Percentiles rank a stretch among this genome's conserved stretches.
These are phyloP conservation scores for Drosophila tsacasi DNA, from an alignment of 1,140 invertebrate genomes.

Conservation along the genomic window DNA sequence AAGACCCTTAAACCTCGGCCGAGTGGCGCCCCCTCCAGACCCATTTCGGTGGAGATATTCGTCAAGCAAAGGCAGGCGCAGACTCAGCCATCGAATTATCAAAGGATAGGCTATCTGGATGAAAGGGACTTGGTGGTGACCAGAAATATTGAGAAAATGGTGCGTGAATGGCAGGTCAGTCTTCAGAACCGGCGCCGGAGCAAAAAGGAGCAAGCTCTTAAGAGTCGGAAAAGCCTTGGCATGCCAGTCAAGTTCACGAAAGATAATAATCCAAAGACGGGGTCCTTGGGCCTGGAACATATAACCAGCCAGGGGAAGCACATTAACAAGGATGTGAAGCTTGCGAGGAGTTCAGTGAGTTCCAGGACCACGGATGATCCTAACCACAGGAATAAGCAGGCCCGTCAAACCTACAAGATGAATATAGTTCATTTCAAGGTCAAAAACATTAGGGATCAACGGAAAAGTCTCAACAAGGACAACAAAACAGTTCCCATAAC, in stretches of 20 bases:
- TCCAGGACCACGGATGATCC: background rate
- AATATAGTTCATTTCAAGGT: background rate
- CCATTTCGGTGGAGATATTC: constrained; percentile 4
- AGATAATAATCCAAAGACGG: background rate
- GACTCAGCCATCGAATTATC: background rate
- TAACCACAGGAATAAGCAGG: background rate
- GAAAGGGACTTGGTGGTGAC: background rate
- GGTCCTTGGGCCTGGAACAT: no score
- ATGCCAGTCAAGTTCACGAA: background rate
- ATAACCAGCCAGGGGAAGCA: background rate
- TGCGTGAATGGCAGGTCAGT: constrained; percentile 6
- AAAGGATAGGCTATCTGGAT: background rate
- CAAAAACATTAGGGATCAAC: background rate
- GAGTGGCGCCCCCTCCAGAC: no score
- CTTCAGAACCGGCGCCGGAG: background rate
- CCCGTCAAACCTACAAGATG: background rate
- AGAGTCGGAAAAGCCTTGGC: background rate
- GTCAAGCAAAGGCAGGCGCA: background rate
- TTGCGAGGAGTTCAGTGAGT: background rate
- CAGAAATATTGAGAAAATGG: constrained; percentile 7
- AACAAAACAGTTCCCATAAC: no score
- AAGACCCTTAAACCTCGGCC: background rate
- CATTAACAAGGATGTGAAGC: background rate
- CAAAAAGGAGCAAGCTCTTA: background rate
- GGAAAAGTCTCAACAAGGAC: background rate